Conservation (phyloP, 2,113 vertebrate genomes). For the Syngnathus typhle region DNA sequence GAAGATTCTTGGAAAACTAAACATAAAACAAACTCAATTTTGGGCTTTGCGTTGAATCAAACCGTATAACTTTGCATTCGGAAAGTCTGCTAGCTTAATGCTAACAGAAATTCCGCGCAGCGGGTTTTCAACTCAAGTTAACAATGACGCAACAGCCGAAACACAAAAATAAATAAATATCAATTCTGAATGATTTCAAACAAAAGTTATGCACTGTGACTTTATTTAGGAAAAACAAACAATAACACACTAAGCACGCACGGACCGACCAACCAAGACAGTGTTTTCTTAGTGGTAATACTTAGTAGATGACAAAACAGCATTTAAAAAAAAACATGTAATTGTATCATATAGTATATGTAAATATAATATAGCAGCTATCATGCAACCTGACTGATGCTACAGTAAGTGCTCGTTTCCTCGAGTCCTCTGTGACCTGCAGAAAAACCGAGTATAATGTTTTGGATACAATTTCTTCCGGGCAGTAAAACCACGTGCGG, state of each 20-base stretch:
- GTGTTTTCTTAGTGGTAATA: too few relatives aligned
- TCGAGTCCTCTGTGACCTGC: neutral
- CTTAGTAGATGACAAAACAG: too few relatives aligned
- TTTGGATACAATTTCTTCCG: conserved; percentile 30
- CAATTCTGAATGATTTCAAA: too few relatives aligned
- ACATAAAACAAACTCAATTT: neutral
- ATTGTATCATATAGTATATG: too few relatives aligned
- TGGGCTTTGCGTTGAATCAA: neutral
- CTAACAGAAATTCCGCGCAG: neutral
- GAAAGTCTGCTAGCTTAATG: neutral
- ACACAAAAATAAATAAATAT: too few relatives aligned
- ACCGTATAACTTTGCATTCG: neutral
- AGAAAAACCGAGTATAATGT: conserved; percentile 15
- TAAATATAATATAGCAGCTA: neutral
- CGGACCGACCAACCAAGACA: too few relatives aligned
- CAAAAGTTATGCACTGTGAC: too few relatives aligned
- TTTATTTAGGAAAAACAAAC: too few relatives aligned
- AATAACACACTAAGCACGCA: too few relatives aligned
- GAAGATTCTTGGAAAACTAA: neutral
- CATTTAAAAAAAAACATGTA: too few relatives aligned
- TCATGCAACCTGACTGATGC: neutral
- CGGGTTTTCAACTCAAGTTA: too few relatives aligned
- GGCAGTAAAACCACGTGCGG: conserved; percentile 24
- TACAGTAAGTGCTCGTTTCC: neutral
- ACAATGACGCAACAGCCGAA: neutral